Evolutionary conservation across 2,797 vertebrate genomes (phyloP).

Genomic region (Tarsius wallacei): DNA sequence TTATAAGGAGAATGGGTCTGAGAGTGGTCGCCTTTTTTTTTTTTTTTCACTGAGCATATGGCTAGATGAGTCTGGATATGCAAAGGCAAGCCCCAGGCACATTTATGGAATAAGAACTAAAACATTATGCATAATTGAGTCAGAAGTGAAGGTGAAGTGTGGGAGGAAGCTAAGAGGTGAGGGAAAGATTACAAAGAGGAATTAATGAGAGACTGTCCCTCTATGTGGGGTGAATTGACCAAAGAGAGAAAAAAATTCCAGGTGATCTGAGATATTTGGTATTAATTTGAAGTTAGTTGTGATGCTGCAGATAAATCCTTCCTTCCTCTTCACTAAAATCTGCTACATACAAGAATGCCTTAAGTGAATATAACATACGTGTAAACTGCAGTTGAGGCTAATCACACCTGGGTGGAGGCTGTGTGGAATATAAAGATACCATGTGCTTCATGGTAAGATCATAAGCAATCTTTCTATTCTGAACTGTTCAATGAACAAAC

Average conservation of each 20-base stretch:
- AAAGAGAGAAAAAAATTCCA: neutral
- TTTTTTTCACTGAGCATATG: conserved; percentile 10
- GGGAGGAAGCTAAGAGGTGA: neutral
- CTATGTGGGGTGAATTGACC: neutral
- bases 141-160: conserved; percentile 26
- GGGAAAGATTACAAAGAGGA: conserved; percentile 21
- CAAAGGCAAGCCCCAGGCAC: conserved; percentile 31
- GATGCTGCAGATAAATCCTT: conserved; percentile 39
- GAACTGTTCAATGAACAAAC: conserved; percentile 53
- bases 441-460: conserved; percentile 4
- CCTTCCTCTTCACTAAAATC: conserved; percentile 35
- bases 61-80: neutral
- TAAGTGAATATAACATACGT: conserved; percentile 34
- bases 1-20: neutral
- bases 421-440: neutral
- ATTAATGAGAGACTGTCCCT: neutral
- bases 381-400: conserved; percentile 21
- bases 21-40: neutral
- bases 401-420: neutral
- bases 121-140: conserved; percentile 47
- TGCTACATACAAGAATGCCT: neutral
- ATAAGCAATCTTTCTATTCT: conserved; percentile 51
- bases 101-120: conserved; percentile 9
- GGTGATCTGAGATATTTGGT: neutral
- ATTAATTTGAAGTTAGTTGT: conserved; percentile 47